Base-by-base conservation (phyloP, 2,797 vertebrate genomes). In the Heteromormyrus szaboi region DNA sequence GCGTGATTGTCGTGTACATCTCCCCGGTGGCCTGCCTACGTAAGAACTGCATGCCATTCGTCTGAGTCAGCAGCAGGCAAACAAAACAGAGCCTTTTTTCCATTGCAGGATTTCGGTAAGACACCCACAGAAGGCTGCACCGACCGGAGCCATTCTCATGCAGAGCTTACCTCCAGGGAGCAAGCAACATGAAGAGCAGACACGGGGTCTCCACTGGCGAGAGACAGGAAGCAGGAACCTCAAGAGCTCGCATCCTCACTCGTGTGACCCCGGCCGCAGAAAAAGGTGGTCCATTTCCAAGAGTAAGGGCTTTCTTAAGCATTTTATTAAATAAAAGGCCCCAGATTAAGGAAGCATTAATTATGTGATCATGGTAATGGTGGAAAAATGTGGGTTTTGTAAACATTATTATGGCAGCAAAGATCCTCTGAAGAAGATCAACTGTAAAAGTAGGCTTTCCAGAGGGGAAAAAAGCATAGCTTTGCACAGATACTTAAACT, bases 31-130 rank as follows among this genome's bases (percentile, higher is more conserved):
- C 89, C 93, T 87, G 86, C 25, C 68, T 89, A 33, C 88, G 53
- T 72, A 85, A 87, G 93, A 91, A 94, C 91, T 91, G 91, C 95
- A 93, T 95, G 95, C 95, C 95, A 93, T 93, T 96, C 92, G 92
- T 92, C 92, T 96, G 95, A 96, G 93, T 94, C 51, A 41, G 12
- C 90, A 93, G 94, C 91, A 53, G 95, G 94, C 95, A 95, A 93
- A 94, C 91, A 93, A 93, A 87, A 87, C 54, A 72, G 86, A 89
- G 84, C 86, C 81, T 46, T 25, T 65, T 90, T 88, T 89, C 91
- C 88, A 90, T 86, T 86, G 91, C 90, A 91, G 87, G 91, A 89
- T 93, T 91, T 87, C 87, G 89, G 91, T 90, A 92, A 94, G 89
- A 92, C 88, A 91, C 92, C 89, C 92, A 90, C 81, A 86, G 91